phyloP scores from a whole-genome alignment of 2,888 invertebrate genomes.

The Eupithecia exiguata region DNA sequence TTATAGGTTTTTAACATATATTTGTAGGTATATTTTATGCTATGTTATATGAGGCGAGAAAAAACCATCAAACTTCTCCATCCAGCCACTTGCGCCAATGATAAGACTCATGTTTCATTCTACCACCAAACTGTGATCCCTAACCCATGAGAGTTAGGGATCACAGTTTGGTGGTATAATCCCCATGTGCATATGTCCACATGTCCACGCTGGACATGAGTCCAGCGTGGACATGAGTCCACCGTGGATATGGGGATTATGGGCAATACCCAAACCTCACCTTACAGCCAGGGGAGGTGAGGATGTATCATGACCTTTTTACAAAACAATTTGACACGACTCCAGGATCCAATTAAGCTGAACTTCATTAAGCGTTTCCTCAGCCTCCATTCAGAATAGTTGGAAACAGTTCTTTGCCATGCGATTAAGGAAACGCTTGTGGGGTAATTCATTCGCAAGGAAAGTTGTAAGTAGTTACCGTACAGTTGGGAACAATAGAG shows the following conservation, averaged over 20 bases:
- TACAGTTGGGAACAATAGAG: slow-evolving; percentile 12
- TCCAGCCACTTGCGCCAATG: neutral
- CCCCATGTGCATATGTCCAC: no score
- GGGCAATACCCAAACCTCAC: no score
- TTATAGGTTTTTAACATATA: no score
- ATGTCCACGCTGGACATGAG: no score
- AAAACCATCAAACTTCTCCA: no score
- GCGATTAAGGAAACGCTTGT: slow-evolving; percentile 13
- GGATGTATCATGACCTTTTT: neutral
- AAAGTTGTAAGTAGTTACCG: slow-evolving; percentile 19
- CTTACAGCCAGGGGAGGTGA: no score
- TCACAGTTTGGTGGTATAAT: no score
- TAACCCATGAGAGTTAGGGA: no score
- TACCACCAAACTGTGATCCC: no score
- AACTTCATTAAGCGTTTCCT: slow-evolving; percentile 28
- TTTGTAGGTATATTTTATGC: neutral
- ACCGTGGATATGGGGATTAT: no score
- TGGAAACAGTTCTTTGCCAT: slow-evolving; percentile 17
- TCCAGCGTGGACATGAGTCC: no score
- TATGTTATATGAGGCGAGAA: no score
- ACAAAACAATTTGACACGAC: slow-evolving; percentile 9
- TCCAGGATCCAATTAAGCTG: slow-evolving; percentile 20
- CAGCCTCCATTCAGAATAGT: slow-evolving; percentile 18
- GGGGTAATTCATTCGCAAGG: slow-evolving; percentile 15
- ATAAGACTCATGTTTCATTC: neutral